Evolutionary conservation across 2,888 invertebrate genomes (phyloP), one percentile per base, ranked within the genome.

Genomic region (Lucinisca nassula): DNA sequence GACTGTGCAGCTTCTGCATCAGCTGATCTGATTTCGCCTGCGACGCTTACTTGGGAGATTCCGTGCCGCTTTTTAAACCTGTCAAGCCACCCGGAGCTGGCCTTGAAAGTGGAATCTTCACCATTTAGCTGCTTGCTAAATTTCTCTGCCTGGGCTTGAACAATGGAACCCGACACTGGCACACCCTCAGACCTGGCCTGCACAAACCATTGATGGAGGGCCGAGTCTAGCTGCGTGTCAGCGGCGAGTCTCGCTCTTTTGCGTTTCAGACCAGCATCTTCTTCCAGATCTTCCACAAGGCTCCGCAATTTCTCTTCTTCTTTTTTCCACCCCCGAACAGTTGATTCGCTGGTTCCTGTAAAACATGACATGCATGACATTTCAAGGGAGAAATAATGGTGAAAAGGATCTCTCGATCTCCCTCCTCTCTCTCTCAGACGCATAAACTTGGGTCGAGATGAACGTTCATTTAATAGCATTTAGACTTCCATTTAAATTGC

Each of bases 131-230:
- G n/a, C 38, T 38, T 55, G 38, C 37, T 17, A 2, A 79, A 51
- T 21, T 49, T 32, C 24, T 21, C 24, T 6, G 79, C 79, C 61
- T 79, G 70, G 2, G 49, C 45, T 24, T 12, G n/a, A 21, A 79
- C 21, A 35, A 79, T 35, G 17, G 49, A n/a, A 45, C 79, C 79
- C 30, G 79, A 79, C 21, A 79, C 32, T 12, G 79, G 79, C 55
- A 49, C 27, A 3, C 79, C 79, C 24, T 79, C 45, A 4, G 70
- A 27, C 30, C 70, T 40, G 3, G 30, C 51, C 35, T 70, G 67
- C 24, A 72, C 49, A 37, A 72, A 72, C 72, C 72, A 72, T 8
- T 72, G 72, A 24, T 38, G 27, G 2, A 72, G 24, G 3, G 38
- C 72, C 37, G 17, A 24, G 27, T 72, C 72, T 8, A 72, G n/a